These are phyloP conservation scores for Chaetura pelagica DNA, from an alignment of 2,113 vertebrate species.

Conservation along the genomic window DNA sequence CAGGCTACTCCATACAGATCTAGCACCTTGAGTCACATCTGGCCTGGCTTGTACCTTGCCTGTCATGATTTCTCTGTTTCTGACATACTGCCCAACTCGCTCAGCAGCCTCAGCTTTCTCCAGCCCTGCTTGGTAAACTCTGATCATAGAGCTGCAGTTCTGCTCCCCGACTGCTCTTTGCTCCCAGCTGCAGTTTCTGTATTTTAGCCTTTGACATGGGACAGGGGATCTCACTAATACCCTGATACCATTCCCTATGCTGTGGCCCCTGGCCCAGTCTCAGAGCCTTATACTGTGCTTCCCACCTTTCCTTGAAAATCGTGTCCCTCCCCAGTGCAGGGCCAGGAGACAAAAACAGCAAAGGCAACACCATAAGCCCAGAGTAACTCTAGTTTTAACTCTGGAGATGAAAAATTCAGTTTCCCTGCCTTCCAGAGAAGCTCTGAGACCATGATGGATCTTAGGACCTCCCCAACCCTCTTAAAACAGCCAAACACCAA, in stretches of 20 bases:
- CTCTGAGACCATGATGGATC: not conserved
- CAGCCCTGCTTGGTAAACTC: not conserved
- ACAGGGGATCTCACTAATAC: not conserved
- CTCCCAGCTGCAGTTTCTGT: not conserved
- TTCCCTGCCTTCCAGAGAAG: not conserved
- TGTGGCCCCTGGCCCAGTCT: not conserved
- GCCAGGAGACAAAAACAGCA: not conserved
- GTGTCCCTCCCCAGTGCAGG: not conserved
- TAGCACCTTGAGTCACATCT: not conserved
- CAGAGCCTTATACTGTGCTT: not conserved
- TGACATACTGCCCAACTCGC: not conserved
- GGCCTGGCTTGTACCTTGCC: fast-evolving
- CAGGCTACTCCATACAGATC: not conserved
- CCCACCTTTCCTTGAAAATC: not conserved
- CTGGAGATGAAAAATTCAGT: not conserved
- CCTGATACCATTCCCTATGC: fast-evolving
- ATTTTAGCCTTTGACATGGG: not conserved
- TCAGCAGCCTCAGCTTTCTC: not conserved
- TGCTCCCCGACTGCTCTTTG: not conserved
- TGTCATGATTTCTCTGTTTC: not conserved
- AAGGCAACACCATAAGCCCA: not conserved
- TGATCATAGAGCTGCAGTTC: not conserved
- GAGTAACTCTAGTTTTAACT: not conserved
- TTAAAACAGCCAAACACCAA: not conserved
- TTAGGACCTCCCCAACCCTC: not conserved